A percentile compares a stretch with the other conserved stretches of the same genome.
phyloP scores from a whole-genome alignment of 2,888 invertebrate genomes.

The Philereme transversata region DNA sequence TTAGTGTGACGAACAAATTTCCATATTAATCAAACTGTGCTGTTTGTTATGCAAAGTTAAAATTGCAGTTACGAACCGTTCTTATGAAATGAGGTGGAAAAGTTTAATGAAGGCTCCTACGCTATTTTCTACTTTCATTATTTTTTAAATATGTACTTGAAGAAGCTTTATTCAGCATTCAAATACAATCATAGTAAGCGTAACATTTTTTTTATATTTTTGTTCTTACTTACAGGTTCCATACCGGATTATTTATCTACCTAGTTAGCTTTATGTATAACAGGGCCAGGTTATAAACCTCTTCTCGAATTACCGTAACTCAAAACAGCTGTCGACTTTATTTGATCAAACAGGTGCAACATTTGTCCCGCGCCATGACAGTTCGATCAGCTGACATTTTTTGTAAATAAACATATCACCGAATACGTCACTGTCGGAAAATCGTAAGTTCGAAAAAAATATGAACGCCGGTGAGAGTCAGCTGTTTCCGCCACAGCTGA shows the following conservation, averaged over 20 bases:
- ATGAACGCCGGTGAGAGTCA: conserved; percentile 49
- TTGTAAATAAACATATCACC: conserved; percentile 52
- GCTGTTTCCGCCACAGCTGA: conserved; percentile 82
- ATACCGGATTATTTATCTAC: too few relatives aligned
- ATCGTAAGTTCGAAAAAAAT: conserved; percentile 67
- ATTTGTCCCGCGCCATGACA: conserved; percentile 43
- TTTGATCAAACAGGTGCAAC: conserved; percentile 43
- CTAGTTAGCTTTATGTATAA: too few relatives aligned
- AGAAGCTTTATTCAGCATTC: not conserved
- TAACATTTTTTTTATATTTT: too few relatives aligned
- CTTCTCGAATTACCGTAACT: not conserved
- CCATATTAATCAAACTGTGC: conserved; percentile 29
- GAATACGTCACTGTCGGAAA: conserved; percentile 58
- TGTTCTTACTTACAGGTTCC: too few relatives aligned
- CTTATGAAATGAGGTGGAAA: conserved; percentile 18
- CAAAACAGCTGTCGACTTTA: conserved; percentile 12
- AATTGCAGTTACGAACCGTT: conserved; percentile 18
- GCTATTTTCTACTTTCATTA: not conserved
- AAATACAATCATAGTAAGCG: too few relatives aligned
- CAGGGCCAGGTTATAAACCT: too few relatives aligned
- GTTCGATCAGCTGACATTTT: conserved; percentile 52
- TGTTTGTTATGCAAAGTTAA: conserved; percentile 31
- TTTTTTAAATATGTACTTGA: not conserved
- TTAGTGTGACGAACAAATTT: conserved; percentile 30
- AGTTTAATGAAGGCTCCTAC: conserved; percentile 18